Percentiles rank a stretch among this genome's conserved stretches.
These are phyloP conservation scores for Acridotheres tristis DNA, from an alignment of 2,797 vertebrate genomes.

Conservation along the genomic window DNA sequence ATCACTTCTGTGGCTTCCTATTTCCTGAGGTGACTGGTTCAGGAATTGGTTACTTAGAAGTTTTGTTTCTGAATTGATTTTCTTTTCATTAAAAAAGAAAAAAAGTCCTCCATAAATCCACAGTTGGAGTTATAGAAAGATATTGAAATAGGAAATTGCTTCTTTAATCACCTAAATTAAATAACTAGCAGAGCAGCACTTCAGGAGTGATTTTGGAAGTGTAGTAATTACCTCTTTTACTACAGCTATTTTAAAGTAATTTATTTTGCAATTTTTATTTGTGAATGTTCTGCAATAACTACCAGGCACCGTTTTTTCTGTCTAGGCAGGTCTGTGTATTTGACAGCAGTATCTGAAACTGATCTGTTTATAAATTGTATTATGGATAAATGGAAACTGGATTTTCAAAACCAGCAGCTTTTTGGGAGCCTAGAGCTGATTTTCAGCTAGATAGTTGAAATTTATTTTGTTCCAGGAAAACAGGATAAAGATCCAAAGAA, in stretches of 20 bases:
- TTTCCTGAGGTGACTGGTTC: not conserved
- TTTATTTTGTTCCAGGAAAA: not conserved
- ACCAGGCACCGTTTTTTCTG: not conserved
- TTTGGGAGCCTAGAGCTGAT: not conserved
- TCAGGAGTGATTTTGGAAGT: not conserved
- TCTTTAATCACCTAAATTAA: slow-evolving; percentile 11
- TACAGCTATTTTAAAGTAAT: not conserved
- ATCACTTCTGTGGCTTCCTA: not conserved
- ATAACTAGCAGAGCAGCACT: not conserved
- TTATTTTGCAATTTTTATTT: not conserved
- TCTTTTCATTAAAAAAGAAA: not conserved
- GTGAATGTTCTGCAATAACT: not conserved
- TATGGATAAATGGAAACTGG: not conserved
- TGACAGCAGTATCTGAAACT: not conserved
- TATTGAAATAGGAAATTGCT: not conserved
- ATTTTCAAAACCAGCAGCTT: not conserved
- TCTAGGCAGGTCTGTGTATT: not conserved
- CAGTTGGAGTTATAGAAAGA: not conserved
- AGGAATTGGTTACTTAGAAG: not conserved
- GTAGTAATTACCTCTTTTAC: not conserved
- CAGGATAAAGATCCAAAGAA: not conserved
- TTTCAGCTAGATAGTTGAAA: not conserved
- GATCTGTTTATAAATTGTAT: not conserved
- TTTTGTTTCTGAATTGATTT: not conserved
- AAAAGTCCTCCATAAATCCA: not conserved